phyloP scores from a whole-genome alignment of 2,113 vertebrate species.

The Piprites chloris region DNA sequence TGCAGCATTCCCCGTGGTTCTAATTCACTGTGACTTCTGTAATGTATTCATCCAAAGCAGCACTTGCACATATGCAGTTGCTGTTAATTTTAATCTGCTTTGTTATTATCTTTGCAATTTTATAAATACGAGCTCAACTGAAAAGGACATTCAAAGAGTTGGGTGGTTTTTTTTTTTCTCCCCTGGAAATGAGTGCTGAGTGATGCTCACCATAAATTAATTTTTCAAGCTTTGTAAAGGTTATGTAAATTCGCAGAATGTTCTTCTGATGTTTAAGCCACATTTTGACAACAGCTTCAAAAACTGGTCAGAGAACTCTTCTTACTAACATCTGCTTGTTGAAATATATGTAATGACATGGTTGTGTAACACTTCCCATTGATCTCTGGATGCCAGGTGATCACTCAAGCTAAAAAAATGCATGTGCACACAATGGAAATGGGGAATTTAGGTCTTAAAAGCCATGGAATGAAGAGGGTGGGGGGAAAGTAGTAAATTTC shows the following conservation, averaged over 20 bases:
- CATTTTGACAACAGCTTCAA: conserved; percentile 48
- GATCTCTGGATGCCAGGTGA: conserved; percentile 52
- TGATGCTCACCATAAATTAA: conserved; percentile 44
- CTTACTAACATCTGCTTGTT: conserved; percentile 47
- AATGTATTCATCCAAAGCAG: conserved; percentile 11
- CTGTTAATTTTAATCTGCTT: conserved; percentile 58
- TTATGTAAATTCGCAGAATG: conserved; percentile 27
- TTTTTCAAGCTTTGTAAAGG: conserved; percentile 32
- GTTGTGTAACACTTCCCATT: conserved; percentile 37
- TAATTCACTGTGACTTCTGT: background rate
- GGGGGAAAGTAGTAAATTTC: background rate
- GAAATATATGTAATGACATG: conserved; percentile 47
- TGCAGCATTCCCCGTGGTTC: background rate
- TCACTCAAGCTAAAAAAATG: conserved; percentile 55
- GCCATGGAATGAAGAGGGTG: background rate
- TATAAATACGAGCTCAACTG: conserved; percentile 12
- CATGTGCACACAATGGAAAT: conserved; percentile 35
- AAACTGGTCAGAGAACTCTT: conserved; percentile 35
- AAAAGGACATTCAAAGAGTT: conserved; percentile 29
- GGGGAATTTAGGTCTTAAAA: background rate
- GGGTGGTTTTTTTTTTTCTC: background rate
- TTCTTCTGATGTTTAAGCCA: conserved; percentile 48
- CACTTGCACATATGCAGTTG: background rate
- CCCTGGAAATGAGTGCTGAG: conserved; percentile 27
- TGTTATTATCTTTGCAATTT: conserved; percentile 37